These are phyloP conservation scores for Stenopsyche tienmushanensis DNA, from an alignment of 1,140 invertebrate species.

Conservation along the genomic window DNA sequence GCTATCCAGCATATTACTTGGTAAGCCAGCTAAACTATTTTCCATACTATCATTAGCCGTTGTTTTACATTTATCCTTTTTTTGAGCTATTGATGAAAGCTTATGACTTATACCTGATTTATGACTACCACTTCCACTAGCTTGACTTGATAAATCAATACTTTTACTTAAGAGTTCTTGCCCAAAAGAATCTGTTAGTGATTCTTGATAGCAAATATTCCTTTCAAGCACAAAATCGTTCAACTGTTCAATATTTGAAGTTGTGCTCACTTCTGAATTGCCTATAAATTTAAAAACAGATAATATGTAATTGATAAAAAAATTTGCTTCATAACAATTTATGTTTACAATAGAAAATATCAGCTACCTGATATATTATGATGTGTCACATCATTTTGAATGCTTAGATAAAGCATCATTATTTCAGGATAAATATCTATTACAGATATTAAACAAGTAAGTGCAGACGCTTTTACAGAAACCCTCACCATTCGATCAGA, in stretches of 20 bases:
- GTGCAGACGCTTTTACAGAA: conserved; percentile 79
- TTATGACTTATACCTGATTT: conserved; percentile 45
- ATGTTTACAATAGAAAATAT: conserved; percentile 17
- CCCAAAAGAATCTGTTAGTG: conserved; percentile 51
- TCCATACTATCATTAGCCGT: conserved; percentile 46
- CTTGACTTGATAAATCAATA: conserved; percentile 46
- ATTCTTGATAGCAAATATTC: conserved; percentile 56
- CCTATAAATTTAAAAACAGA: conserved; percentile 35
- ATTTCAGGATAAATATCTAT: conserved; percentile 69
- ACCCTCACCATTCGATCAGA: conserved; percentile 70
- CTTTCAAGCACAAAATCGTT: conserved; percentile 55
- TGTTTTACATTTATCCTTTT: conserved; percentile 45
- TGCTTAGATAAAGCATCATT: conserved; percentile 65
- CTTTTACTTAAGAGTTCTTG: conserved; percentile 51
- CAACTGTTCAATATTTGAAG: conserved; percentile 48
- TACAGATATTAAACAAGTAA: conserved; percentile 71
- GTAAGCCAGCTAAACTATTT: conserved; percentile 48
- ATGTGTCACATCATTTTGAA: conserved; percentile 50
- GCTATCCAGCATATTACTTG: conserved; percentile 51
- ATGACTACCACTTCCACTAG: conserved; percentile 35
- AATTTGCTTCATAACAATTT: too few relatives aligned
- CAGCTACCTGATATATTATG: conserved; percentile 52
- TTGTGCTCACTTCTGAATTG: conserved; percentile 43
- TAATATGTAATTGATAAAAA: conserved; percentile 5
- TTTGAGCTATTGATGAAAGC: conserved; percentile 43